Conservation (phyloP, 2,888 invertebrate species). For the Caenorhabditis wallacei region DNA sequence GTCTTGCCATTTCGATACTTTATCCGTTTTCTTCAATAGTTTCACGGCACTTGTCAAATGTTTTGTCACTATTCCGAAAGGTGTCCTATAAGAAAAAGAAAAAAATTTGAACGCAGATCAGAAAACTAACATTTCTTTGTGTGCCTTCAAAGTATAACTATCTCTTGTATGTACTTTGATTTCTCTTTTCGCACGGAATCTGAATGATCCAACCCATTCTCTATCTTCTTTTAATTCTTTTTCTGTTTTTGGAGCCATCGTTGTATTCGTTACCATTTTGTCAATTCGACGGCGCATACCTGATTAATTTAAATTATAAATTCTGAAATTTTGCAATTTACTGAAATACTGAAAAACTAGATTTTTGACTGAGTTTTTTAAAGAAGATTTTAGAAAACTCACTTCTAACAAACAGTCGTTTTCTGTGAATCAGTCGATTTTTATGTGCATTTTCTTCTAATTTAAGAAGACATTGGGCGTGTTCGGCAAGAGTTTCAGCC, state of each 20-base stretch:
- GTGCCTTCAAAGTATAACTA: constrained; percentile 32
- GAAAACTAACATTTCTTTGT: constrained; percentile 43
- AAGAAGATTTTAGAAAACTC: background rate
- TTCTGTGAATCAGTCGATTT: constrained; percentile 49
- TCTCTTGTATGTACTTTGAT: constrained; percentile 54
- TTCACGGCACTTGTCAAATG: constrained; percentile 56
- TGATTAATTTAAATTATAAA: background rate
- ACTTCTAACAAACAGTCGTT: constrained; percentile 46
- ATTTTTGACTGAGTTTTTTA: background rate
- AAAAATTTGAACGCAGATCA: too few relatives aligned
- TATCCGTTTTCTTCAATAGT: constrained; percentile 45
- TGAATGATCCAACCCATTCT: constrained; percentile 58
- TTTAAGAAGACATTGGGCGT: constrained; percentile 70
- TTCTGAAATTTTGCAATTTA: background rate
- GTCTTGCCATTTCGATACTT: constrained; percentile 56
- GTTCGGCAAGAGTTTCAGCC: constrained; percentile 66
- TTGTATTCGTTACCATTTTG: constrained; percentile 39
- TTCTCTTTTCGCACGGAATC: constrained; percentile 53
- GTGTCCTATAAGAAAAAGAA: constrained; percentile 22
- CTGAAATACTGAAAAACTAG: background rate
- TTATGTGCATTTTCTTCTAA: constrained; percentile 57
- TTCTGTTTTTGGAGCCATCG: constrained; percentile 35
- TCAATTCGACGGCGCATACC: constrained; percentile 47
- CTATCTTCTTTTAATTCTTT: constrained; percentile 24
- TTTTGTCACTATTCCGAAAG: constrained; percentile 51